Base-by-base conservation (phyloP, 2,888 invertebrate species). In the Heteromyza rotundicornis region DNA sequence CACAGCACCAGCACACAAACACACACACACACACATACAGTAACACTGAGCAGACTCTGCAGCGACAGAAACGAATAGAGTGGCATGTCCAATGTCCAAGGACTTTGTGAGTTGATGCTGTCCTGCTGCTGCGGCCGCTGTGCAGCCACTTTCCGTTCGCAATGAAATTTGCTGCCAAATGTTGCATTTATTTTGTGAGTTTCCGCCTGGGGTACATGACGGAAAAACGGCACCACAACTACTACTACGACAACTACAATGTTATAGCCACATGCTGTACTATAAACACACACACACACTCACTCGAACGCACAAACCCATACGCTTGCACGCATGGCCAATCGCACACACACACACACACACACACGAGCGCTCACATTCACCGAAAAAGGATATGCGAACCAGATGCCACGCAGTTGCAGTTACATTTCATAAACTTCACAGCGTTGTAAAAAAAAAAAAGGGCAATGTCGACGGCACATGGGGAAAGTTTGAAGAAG, bases 101-200 rank as follows among this genome's bases (percentile, higher is more conserved):
- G 52, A 32, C 32, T 56, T n/a, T n/a, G n/a, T n/a, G n/a, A n/a
- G n/a, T n/a, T 56, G 17, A 17, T 7, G 7, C 47, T 47, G 20
- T 47, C 47, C 47, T 19, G 47, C 20, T 56, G 53, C 32, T 27
- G 40, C 54, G 51, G 44, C 52, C 47, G 59, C 54, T 65, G 71
- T n/a, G 22, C 63, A 65, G 68, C 69, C 64, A 73, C 71, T 76
- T 74, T 71, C 77, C 73, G 73, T 70, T 75, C 70, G 67, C 73
- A 57, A 64, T 68, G 72, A 68, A 70, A 71, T 64, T 69, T 69
- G 67, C 67, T 74, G 74, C 78, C 77, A 78, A 76, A 77, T 77
- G 76, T 77, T 77, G 77, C 74, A 73, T 75, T 76, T 76, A 73
- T 75, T 72, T 73, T 78, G 76, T 71, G 67, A 73, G 74, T 66